Percentiles rank a stretch among this genome's conserved stretches.
These are phyloP conservation scores for Luehdorfia chinensis DNA, from an alignment of 1,140 invertebrate species.

Conservation along the genomic window DNA sequence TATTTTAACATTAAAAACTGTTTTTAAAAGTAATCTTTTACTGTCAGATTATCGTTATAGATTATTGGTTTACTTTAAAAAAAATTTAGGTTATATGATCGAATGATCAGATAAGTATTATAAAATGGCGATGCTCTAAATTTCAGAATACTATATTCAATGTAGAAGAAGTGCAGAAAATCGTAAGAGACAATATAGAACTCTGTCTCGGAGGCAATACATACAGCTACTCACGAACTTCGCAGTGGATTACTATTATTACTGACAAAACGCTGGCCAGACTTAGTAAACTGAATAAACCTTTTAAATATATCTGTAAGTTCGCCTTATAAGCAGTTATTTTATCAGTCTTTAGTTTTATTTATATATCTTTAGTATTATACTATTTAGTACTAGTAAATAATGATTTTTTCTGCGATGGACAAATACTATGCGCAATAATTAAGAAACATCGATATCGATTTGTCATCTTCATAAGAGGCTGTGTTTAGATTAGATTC, in stretches of 20 bases:
- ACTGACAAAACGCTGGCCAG: constrained; percentile 59
- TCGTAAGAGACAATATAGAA: constrained; percentile 66
- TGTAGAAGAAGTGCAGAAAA: constrained; percentile 65
- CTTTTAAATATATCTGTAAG: constrained; percentile 69
- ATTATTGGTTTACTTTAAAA: background rate
- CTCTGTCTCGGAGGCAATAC: constrained; percentile 61
- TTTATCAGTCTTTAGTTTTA: background rate
- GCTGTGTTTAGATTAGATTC: too few species aligned
- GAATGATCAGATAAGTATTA: background rate
- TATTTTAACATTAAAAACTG: too few species aligned
- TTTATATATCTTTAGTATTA: background rate
- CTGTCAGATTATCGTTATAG: too few species aligned
- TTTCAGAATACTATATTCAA: constrained; percentile 57
- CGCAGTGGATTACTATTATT: constrained; percentile 63
- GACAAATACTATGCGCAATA: too few species aligned
- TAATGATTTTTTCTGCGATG: too few species aligned
- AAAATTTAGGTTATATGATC: background rate
- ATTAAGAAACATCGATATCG: background rate
- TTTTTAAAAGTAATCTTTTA: too few species aligned
- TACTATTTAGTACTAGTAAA: background rate
- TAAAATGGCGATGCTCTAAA: background rate
- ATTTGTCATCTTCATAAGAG: background rate
- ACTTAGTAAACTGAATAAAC: constrained; percentile 63
- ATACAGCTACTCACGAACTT: constrained; percentile 56
- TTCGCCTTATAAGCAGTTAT: constrained; percentile 5